Conservation (phyloP, 2,888 invertebrate species). For the Chymomyza amoena region DNA sequence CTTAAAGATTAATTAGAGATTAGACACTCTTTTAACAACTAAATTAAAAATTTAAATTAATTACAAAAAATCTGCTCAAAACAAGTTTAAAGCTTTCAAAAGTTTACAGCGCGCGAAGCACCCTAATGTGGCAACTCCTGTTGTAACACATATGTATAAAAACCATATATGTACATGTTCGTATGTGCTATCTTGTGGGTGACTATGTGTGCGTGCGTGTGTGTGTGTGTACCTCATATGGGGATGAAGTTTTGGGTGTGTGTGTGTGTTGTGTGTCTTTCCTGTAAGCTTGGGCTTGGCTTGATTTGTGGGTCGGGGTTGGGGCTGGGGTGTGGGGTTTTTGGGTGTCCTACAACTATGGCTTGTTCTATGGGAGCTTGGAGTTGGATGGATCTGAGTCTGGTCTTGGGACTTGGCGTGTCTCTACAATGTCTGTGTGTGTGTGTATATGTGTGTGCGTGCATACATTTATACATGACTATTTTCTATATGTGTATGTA, state of each 20-base stretch:
- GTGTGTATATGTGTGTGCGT: constrained; percentile 35
- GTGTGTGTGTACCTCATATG: neutral
- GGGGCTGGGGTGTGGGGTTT: constrained; percentile 4
- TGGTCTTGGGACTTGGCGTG: neutral
- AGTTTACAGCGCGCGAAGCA: neutral
- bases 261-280: neutral
- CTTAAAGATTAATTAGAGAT: no score
- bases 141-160: neutral
- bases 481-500: constrained; percentile 41
- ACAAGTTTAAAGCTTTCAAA: neutral
- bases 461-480: constrained; percentile 66
- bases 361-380: constrained; percentile 8
- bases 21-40: no score
- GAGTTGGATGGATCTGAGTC: neutral
- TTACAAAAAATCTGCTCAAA: no score
- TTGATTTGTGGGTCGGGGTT: constrained; percentile 17
- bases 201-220: neutral
- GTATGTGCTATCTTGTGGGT: no score
- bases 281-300: constrained; percentile 12
- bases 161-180: neutral
- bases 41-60: no score
- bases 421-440: constrained; percentile 12
- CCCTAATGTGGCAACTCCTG: neutral
- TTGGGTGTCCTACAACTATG: constrained; percentile 6
- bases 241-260: neutral